Evolutionary conservation across 2,888 invertebrate genomes (phyloP).

Genomic region (Chironomus tentans): DNA sequence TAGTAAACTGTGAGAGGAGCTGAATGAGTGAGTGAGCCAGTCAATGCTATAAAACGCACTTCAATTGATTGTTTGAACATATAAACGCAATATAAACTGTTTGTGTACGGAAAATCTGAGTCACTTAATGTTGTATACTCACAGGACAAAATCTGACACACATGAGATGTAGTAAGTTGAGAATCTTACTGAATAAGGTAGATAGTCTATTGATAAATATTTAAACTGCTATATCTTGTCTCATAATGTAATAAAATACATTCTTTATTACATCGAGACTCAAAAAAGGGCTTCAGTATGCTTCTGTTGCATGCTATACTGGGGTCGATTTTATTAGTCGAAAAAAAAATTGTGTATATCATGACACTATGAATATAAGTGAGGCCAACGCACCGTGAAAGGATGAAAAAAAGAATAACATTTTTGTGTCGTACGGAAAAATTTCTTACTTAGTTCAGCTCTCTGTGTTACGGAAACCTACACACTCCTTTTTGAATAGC

Average conservation of each 20-base stretch:
- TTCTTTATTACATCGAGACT: constrained; percentile 13
- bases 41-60: constrained; percentile 15
- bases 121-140: background rate
- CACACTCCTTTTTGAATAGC: constrained; percentile 1
- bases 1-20: background rate
- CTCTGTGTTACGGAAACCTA: too few species aligned
- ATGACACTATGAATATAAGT: too few species aligned
- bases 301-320: background rate
- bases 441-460: background rate
- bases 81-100: background rate
- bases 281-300: background rate
- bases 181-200: background rate
- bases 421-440: too few species aligned
- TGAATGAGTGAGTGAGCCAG: background rate
- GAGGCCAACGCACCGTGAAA: background rate
- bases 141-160: background rate
- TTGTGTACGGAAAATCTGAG: too few species aligned
- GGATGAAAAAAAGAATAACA: background rate
- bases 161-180: background rate
- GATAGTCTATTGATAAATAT: constrained; percentile 19
- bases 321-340: background rate
- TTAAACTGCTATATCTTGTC: constrained; percentile 16
- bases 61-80: background rate
- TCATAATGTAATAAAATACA: constrained; percentile 7
- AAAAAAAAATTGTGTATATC: background rate